Evolutionary conservation across 2,888 invertebrate genomes (phyloP).

Genomic region (Incurvaria masculella): DNA sequence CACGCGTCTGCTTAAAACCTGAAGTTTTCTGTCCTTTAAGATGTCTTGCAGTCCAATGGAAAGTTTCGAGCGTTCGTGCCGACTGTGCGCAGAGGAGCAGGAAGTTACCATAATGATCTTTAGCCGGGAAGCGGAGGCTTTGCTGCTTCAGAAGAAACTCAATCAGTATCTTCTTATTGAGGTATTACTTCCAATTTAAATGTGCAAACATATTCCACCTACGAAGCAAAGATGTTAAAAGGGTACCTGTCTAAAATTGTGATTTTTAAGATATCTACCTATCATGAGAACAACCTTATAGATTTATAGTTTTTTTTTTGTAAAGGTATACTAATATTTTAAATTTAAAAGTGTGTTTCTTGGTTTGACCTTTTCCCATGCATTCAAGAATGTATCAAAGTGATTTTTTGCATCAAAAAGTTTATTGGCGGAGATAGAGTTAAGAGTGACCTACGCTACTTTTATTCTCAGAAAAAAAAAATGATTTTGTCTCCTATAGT

Average conservation of each 20-base stretch:
- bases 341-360: background rate
- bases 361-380: background rate
- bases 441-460: no score
- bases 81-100: slow-evolving; percentile 62
- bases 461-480: no score
- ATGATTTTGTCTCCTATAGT: no score
- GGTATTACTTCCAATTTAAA: slow-evolving; percentile 32
- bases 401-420: no score
- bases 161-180: slow-evolving; percentile 65
- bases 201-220: background rate
- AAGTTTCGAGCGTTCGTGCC: slow-evolving; percentile 52
- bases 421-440: no score
- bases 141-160: slow-evolving; percentile 63
- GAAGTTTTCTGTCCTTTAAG: background rate
- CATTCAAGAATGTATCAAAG: no score
- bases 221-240: background rate
- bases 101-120: slow-evolving; percentile 62
- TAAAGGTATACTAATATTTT: background rate
- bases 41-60: slow-evolving; percentile 25
- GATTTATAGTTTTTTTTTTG: background rate
- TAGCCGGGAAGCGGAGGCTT: slow-evolving; percentile 62
- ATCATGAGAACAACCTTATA: background rate
- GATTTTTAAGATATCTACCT: background rate
- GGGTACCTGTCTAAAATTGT: background rate
- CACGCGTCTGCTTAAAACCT: background rate